Percentiles rank a stretch among this genome's conserved stretches.
These are phyloP conservation scores for Dynastes tityus DNA, from an alignment of 2,888 invertebrate genomes.

Conservation along the genomic window DNA sequence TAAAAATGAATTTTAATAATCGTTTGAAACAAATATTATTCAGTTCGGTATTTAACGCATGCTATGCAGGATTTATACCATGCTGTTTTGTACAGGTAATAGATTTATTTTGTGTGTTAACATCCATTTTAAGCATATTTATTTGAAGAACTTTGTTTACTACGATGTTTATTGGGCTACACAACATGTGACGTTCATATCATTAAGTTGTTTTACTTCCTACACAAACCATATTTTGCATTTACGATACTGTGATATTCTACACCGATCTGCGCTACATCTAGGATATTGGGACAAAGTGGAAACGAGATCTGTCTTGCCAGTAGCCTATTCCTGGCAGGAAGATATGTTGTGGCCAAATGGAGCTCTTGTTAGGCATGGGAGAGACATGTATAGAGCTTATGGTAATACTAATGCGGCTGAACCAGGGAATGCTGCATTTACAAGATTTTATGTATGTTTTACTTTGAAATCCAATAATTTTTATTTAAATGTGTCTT, in stretches of 20 bases:
- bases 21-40: constrained; percentile 89
- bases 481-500: constrained; percentile 43
- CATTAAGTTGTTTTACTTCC: constrained; percentile 88
- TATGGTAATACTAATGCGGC: constrained; percentile 88
- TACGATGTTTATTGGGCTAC: constrained; percentile 89
- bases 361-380: constrained; percentile 83
- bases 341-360: constrained; percentile 80
- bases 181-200: constrained; percentile 88
- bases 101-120: not conserved
- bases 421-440: constrained; percentile 86
- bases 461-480: not conserved
- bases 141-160: constrained; percentile 76
- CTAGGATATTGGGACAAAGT: constrained; percentile 82
- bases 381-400: constrained; percentile 83
- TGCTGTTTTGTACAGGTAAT: constrained; percentile 89
- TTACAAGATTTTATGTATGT: constrained; percentile 91
- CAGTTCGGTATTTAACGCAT: constrained; percentile 87
- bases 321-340: constrained; percentile 72
- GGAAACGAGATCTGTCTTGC: constrained; percentile 69
- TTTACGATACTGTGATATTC: constrained; percentile 85
- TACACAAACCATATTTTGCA: constrained; percentile 80
- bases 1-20: constrained; percentile 91
- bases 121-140: not conserved
- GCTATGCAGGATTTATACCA: constrained; percentile 91
- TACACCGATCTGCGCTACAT: constrained; percentile 92